These are phyloP conservation scores for Conger conger DNA, from an alignment of 2,113 vertebrate genomes.

Conservation along the genomic window DNA sequence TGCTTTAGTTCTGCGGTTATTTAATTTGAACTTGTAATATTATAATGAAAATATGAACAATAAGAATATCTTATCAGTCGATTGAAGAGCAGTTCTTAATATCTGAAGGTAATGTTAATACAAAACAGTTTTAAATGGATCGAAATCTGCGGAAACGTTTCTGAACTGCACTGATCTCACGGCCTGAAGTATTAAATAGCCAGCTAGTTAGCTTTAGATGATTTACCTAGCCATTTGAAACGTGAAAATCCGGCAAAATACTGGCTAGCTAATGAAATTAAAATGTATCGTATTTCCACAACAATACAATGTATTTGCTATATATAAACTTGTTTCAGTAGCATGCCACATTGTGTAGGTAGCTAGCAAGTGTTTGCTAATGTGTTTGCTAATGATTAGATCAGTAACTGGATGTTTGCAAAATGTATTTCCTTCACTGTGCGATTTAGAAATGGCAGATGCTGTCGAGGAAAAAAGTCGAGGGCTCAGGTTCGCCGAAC, in stretches of 20 bases:
- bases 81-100: background rate
- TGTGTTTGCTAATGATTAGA: background rate
- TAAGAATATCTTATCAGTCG: background rate
- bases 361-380: too few species aligned
- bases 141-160: too few species aligned
- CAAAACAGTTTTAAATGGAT: background rate
- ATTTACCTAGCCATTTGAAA: too few species aligned
- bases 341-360: too few species aligned
- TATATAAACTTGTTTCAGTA: too few species aligned
- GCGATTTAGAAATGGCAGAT: conserved; percentile 54
- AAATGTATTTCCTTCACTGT: background rate
- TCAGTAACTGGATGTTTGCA: background rate
- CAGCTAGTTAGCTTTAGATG: background rate
- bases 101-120: background rate
- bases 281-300: too few species aligned
- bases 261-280: too few species aligned
- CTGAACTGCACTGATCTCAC: too few species aligned
- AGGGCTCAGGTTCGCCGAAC: conserved; percentile 80
- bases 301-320: too few species aligned
- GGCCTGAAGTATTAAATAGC: background rate
- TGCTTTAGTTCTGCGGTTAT: conserved; percentile 30
- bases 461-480: conserved; percentile 50
- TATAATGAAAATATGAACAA: background rate
- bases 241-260: too few species aligned
- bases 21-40: background rate